Conservation (phyloP, 1,140 invertebrate species). For the Bombyx mori region ASM3026992v2 NC_085124.1:11749001-11749500, state of each 20-base stretch:
- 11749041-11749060: too few relatives aligned
- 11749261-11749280: conserved; percentile 41
- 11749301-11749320: conserved; percentile 45
- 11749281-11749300: conserved; percentile 41
- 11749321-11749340: conserved; percentile 38
- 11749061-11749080: too few relatives aligned
- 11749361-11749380: conserved; percentile 42
- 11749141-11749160: too few relatives aligned
- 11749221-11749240: conserved; percentile 1
- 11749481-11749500: conserved; percentile 53
- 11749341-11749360: conserved; percentile 49
- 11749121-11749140: too few relatives aligned
- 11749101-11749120: too few relatives aligned
- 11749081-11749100: too few relatives aligned
- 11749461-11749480: conserved; percentile 51
- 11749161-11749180: too few relatives aligned
- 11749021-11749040: too few relatives aligned
- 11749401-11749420: conserved; percentile 40
- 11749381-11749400: conserved; percentile 46
- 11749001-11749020: too few relatives aligned
- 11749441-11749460: conserved; percentile 41
- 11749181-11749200: too few relatives aligned
- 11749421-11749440: conserved; percentile 44
- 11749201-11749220: too few relatives aligned
- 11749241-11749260: conserved; percentile 43